Evolutionary conservation across 2,888 invertebrate genomes (phyloP).

Genomic region (Drosophila melanosoma): DNA sequence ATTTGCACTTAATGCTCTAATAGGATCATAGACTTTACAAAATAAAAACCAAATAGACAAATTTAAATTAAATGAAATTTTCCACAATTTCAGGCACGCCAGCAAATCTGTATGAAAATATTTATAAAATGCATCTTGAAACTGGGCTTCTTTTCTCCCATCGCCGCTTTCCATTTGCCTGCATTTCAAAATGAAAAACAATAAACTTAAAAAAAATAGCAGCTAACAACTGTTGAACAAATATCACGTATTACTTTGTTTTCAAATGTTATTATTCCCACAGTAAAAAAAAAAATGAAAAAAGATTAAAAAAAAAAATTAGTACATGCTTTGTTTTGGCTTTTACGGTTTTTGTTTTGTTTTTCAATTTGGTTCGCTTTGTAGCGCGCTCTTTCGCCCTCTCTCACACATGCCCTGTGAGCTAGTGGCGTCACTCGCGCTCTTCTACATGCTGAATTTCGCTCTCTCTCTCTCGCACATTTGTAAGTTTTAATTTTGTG

Average conservation of each 20-base stretch:
- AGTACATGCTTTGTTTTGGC: slow-evolving; percentile 1
- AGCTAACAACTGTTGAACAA: neutral
- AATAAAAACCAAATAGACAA: neutral
- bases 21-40: neutral
- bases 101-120: neutral
- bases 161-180: slow-evolving; percentile 2
- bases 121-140: neutral
- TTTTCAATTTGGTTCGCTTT: slow-evolving; percentile 20
- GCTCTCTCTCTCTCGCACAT: slow-evolving; percentile 5
- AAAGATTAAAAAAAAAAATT: neutral
- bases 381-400: slow-evolving; percentile 9
- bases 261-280: slow-evolving; percentile 2
- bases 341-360: slow-evolving; percentile 5
- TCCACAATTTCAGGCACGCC: neutral
- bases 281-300: neutral
- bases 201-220: neutral
- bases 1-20: neutral
- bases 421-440: neutral
- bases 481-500: slow-evolving; percentile 12
- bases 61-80: neutral
- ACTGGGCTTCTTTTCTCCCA: slow-evolving; percentile 1
- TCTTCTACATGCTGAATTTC: neutral
- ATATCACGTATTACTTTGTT: neutral
- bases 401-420: neutral
- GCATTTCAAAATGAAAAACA: neutral